Percentiles rank a stretch among this genome's conserved stretches.
Evolutionary conservation across 2,797 vertebrate genomes (phyloP).

Genomic region (Sitta carolinensis): DNA sequence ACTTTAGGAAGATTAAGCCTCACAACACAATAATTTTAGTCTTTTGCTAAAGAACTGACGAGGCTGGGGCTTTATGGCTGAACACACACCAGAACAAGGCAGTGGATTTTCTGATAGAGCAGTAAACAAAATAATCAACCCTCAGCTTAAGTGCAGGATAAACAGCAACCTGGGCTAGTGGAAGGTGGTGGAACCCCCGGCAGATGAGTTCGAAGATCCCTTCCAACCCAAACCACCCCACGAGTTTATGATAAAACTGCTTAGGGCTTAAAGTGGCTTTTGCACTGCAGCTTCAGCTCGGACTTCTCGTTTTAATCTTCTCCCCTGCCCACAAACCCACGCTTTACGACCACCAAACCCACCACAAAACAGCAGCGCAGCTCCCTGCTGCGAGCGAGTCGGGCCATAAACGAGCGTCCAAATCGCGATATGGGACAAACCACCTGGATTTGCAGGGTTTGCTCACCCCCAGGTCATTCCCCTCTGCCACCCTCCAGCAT

Average conservation of each 20-base stretch:
- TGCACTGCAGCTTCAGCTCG: not conserved
- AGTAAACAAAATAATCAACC: slow-evolving; percentile 56
- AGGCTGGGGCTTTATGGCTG: slow-evolving; percentile 58
- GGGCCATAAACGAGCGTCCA: not conserved
- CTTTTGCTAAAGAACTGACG: not conserved
- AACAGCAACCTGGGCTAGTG: not conserved
- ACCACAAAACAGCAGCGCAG: accelerated
- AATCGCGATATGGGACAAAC: accelerated
- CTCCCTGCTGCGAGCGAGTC: accelerated
- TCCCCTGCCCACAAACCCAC: not conserved
- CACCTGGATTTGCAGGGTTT: accelerated
- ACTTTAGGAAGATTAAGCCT: slow-evolving; percentile 59
- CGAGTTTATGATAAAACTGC: not conserved
- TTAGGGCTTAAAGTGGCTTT: not conserved
- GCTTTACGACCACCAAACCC: not conserved
- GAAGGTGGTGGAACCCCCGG: not conserved
- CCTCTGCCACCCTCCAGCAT: not conserved
- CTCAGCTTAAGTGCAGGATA: slow-evolving; percentile 62
- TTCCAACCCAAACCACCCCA: not conserved
- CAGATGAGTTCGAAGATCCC: not conserved
- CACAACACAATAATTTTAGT: slow-evolving; percentile 61
- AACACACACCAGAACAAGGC: slow-evolving; percentile 54
- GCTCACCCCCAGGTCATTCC: not conserved
- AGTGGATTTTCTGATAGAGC: slow-evolving; percentile 55
- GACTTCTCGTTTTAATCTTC: not conserved